Evolutionary conservation across 2,888 invertebrate genomes (phyloP), one percentile per base, ranked within the genome.

Genomic region (Acrocera orbiculus): DNA sequence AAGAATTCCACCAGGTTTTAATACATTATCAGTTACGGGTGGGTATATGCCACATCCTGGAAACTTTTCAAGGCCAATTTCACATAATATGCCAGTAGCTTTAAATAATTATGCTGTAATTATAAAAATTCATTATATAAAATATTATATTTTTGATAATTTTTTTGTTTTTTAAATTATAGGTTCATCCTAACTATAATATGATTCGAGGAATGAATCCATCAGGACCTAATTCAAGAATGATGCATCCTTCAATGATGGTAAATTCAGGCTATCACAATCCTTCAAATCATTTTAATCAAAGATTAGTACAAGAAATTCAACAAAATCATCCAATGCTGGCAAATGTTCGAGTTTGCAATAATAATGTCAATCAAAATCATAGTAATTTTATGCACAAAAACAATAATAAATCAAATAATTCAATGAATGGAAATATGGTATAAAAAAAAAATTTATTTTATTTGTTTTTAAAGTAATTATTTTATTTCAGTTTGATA

Each of bases 321-420:
- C 60, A 61, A 38, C 59, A 59, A 42, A 61, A 61, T 42, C 60
- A 61, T 42, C 60, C 60, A 25, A 47, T 61, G 40, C 45, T 61
- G 23, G 50, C 56, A 31, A 55, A 53, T 37, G 43, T 45, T 3
- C 40, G 44, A 16, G 40, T 43, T 16, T 29, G 34, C 26, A 34
- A 17, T 48, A 58, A 40, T 49, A 56, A 39, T 44, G 51, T 19
- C 32, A 22, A 35, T 29, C 41, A 40, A 17, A 44, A 40, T 32
- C 23, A 23, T n/a, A 23, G 3, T 7, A n/a, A 2, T 23, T 11
- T 11, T 23, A n/a, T n/a, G n/a, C n/a, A n/a, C n/a, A 19, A 5
- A 19, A 19, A 8, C 5, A 22, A 22, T 34, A 31, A 24, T 9
- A 40, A 37, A 30, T 7, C 22, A n/a, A 37, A 40, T 17, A 31